Conservation (phyloP, 2,113 vertebrate species). For the Cavia porcellus region DNA sequence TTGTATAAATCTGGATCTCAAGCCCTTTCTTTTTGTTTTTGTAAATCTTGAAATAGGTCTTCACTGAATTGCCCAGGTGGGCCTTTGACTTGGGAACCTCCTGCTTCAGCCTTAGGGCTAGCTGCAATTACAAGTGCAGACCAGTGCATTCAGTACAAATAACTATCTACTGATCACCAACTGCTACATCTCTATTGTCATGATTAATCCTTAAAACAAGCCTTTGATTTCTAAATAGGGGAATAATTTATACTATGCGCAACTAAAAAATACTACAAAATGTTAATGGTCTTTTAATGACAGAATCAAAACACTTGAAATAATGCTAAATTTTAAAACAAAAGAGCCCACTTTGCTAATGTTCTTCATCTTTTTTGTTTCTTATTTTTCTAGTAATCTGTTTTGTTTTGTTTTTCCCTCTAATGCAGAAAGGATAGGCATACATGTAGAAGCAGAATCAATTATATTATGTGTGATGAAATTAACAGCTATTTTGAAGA, state of each 20-base stretch:
- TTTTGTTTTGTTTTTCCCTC: no score
- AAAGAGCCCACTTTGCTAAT: neutral
- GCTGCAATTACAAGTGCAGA: neutral
- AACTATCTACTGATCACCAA: neutral
- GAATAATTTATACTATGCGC: neutral
- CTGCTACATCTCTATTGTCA: neutral
- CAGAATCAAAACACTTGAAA: neutral
- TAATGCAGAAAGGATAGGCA: no score
- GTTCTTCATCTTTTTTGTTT: no score
- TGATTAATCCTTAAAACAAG: slow-evolving; percentile 10
- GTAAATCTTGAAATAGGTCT: neutral
- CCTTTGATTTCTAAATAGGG: neutral
- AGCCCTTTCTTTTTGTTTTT: neutral
- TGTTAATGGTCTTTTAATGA: slow-evolving; percentile 28
- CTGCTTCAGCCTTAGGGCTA: neutral
- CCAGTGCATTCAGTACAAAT: neutral
- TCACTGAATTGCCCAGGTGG: neutral
- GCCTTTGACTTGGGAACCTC: neutral
- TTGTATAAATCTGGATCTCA: neutral
- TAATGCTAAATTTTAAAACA: neutral
- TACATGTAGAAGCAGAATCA: no score
- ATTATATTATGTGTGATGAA: no score
- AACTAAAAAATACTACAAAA: slow-evolving; percentile 8
- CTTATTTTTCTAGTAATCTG: no score
- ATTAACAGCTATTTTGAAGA: no score